Conservation (phyloP, 2,113 vertebrate species). For the Rhinoptilus africanus region DNA sequence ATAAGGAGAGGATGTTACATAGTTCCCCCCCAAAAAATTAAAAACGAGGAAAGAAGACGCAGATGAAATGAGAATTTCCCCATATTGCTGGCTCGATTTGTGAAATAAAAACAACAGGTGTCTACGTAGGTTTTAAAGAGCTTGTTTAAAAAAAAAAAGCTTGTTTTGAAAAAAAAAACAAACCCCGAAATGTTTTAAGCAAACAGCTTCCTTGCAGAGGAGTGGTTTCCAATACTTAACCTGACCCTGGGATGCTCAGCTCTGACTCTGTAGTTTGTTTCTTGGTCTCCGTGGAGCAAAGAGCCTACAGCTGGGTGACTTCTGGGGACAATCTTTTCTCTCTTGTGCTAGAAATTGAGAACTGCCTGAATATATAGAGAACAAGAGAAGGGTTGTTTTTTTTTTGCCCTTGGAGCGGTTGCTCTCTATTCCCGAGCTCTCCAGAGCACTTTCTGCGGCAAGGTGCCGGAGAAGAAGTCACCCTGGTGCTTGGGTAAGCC, state of each 20-base stretch:
- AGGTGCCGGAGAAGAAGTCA: too few species aligned
- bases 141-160: too few species aligned
- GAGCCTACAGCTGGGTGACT: background rate
- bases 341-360: background rate
- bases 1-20: background rate
- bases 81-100: background rate
- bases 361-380: too few species aligned
- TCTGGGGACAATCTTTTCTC: background rate
- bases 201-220: background rate
- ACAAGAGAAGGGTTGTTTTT: background rate
- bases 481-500: too few species aligned
- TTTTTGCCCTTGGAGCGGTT: background rate
- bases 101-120: background rate
- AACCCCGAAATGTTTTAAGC: background rate
- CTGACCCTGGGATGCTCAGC: background rate
- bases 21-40: background rate
- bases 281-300: background rate
- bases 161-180: too few species aligned
- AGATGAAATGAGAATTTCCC: background rate
- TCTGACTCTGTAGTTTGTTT: background rate
- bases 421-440: background rate
- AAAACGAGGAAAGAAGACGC: rapidly evolving
- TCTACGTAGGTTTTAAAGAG: background rate
- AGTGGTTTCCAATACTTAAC: background rate
- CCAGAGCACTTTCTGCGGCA: background rate